A percentile compares a stretch with the other conserved stretches of the same genome.
phyloP scores from a whole-genome alignment of 1,140 invertebrate species.

The Anoplolepis gracilipes region DNA sequence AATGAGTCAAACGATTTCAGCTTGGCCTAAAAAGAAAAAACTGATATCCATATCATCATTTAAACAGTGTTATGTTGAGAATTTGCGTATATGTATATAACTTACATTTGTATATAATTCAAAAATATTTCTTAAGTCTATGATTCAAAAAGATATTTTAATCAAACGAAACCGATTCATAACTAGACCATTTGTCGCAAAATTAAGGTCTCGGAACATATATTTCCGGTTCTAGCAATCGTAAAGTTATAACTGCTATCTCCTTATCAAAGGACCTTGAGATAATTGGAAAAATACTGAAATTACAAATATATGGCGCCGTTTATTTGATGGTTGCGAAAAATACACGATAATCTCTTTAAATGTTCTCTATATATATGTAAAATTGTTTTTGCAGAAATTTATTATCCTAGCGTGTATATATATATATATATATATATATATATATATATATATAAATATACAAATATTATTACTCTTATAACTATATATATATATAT shows the following conservation, averaged over 20 bases:
- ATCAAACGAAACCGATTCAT: neutral
- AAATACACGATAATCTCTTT: neutral
- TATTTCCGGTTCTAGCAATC: neutral
- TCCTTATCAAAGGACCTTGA: neutral
- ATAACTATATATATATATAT: no score
- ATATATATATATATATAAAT: no score
- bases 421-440: no score
- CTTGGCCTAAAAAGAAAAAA: constrained; percentile 28
- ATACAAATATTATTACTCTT: no score
- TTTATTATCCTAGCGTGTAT: no score
- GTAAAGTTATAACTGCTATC: neutral
- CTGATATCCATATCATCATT: neutral
- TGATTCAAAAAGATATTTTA: neutral
- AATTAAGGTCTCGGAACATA: neutral
- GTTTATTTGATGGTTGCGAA: neutral
- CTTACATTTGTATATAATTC: neutral
- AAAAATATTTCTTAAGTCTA: no score
- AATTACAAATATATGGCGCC: neutral
- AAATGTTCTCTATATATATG: neutral
- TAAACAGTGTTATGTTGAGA: neutral
- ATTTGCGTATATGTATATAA: constrained; percentile 1
- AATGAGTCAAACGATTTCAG: constrained; percentile 7
- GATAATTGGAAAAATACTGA: constrained; percentile 5
- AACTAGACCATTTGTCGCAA: neutral
- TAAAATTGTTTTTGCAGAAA: neutral